These are phyloP conservation scores for Cephalopachus bancanus DNA, from an alignment of 2,797 vertebrate genomes.

Conservation along the genomic window DNA sequence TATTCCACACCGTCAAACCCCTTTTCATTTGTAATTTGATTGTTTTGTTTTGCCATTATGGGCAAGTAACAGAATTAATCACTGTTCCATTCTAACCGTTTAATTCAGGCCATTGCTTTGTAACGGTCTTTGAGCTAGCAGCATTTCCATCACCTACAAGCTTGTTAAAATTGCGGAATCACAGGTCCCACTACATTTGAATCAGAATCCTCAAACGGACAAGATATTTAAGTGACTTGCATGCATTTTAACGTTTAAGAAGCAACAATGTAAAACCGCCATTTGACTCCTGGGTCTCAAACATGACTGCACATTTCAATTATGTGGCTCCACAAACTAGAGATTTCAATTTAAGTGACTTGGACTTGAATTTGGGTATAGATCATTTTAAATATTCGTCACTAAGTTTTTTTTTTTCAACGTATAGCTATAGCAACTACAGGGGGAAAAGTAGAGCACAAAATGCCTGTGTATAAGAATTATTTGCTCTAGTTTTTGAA, in stretches of 20 bases:
- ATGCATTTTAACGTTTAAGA: background rate
- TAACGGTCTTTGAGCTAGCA: background rate
- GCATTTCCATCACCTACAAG: background rate
- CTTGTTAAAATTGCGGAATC: background rate
- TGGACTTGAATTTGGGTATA: background rate
- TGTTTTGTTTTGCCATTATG: background rate
- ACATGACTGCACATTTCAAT: background rate
- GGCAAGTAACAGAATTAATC: background rate
- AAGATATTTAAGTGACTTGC: background rate
- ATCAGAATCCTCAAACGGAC: background rate
- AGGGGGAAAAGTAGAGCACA: background rate
- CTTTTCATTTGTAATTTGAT: background rate
- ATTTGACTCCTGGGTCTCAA: background rate
- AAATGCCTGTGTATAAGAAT: background rate
- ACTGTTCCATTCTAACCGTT: background rate
- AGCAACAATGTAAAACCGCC: background rate
- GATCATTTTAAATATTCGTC: background rate
- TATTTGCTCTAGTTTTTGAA: background rate
- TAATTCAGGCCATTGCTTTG: background rate
- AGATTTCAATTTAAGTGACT: background rate
- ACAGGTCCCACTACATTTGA: background rate
- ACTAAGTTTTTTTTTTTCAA: background rate
- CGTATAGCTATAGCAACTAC: background rate
- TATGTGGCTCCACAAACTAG: background rate
- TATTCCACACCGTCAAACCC: background rate